phyloP scores from a whole-genome alignment of 2,888 invertebrate species.

The Acronicta aceris region DNA sequence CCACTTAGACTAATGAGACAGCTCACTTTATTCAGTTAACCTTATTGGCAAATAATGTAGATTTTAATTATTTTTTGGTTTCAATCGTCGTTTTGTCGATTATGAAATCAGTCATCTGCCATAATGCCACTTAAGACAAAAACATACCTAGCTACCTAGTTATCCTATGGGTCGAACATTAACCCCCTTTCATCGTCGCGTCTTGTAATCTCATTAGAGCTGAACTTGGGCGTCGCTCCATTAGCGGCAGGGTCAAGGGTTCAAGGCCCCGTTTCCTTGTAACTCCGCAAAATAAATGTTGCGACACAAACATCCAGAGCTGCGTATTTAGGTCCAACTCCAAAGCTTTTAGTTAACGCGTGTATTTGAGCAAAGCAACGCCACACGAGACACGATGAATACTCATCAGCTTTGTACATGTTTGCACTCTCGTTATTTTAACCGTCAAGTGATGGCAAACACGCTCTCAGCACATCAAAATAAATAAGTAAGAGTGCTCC shows the following conservation, averaged over 20 bases:
- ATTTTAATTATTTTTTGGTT: no score
- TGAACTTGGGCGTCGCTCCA: slow-evolving; percentile 7
- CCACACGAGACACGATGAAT: slow-evolving; percentile 35
- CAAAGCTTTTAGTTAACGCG: slow-evolving; percentile 45
- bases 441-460: slow-evolving; percentile 35
- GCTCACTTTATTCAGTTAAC: no score
- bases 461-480: slow-evolving; percentile 15
- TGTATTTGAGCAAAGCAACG: slow-evolving; percentile 35
- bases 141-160: background rate
- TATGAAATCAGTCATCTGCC: background rate
- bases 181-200: slow-evolving; percentile 4
- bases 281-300: slow-evolving; percentile 28
- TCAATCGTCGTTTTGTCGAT: background rate
- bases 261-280: slow-evolving; percentile 21
- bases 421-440: slow-evolving; percentile 30
- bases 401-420: slow-evolving; percentile 35
- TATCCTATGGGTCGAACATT: background rate
- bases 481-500: slow-evolving; percentile 12
- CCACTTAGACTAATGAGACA: no score
- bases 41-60: no score
- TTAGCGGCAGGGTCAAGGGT: slow-evolving; percentile 22
- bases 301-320: slow-evolving; percentile 14
- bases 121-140: background rate
- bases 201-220: slow-evolving; percentile 23
- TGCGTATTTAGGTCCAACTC: slow-evolving; percentile 17